Evolutionary conservation across 2,797 vertebrate species (phyloP), one percentile per base, ranked within the genome.

Genomic region (Syngnathus acus): DNA sequence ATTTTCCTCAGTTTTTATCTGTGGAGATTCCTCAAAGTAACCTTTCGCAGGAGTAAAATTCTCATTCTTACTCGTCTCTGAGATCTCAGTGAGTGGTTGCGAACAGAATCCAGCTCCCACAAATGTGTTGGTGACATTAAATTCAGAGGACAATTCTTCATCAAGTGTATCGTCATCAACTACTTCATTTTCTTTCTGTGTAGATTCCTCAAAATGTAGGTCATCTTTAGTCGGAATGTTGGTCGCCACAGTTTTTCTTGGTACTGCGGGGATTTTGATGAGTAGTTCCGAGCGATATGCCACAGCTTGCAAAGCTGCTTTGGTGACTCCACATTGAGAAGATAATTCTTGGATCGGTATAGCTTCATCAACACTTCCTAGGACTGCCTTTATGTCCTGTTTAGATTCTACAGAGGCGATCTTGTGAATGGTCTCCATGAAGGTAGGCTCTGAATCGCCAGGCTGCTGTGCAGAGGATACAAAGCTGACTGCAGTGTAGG

Each of bases 161-260:
- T 53, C 17, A 14, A 39, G 9, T 9, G 66, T 14, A 16, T 48
- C 42, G 17, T 64, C 58, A 39, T 66, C 69, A 53, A 47, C 26
- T 26, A 23, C 48, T 14, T 65, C 37, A 16, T 23, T n/a, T 54
- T 72, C 59, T 9, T 55, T 42, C 45, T 23, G 60, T n/a, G 62
- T 66, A 50, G 16, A 32, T 76, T 72, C 51, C n/a, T 71, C 65
- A 50, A 65, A 6, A 48, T 19, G 4, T 21, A 26, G n/a, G 38
- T 68, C 37, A 10, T 62, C 51, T 51, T 71, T 19, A 39, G 13
- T 7, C 9, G 39, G 38, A 3, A 54, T 42, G 4, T 19, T 37
- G n/a, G 6, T 61, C 16, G 45, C 62, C 6, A 7, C 9, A 17
- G 32, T 58, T 19, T 68, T 55, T 48, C 65, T 60, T 58, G 5